A percentile compares a stretch with the other conserved stretches of the same genome.
These are phyloP conservation scores for Styela plicata DNA, from an alignment of 23 tunicate genomes.

Conservation along the genomic window DNA sequence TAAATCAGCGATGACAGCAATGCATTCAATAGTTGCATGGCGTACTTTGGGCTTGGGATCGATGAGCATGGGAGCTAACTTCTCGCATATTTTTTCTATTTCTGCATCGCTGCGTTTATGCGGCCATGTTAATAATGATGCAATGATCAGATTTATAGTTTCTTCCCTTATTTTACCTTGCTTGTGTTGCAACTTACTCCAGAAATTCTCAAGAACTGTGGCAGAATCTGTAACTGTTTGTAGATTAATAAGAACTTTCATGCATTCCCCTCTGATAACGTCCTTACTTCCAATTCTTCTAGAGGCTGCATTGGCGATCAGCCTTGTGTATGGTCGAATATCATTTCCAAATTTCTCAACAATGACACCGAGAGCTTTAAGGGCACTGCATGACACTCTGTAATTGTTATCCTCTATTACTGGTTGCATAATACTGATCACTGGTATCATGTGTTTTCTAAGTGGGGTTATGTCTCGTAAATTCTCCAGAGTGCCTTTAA, in stretches of 20 bases:
- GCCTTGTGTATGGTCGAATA: conserved; percentile 30
- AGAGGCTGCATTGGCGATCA: conserved; percentile 35
- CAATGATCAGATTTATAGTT: conserved; percentile 50
- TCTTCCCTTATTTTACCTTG: conserved; percentile 63
- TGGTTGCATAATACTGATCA: conserved; percentile 71
- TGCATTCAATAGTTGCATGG: conserved; percentile 64
- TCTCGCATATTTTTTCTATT: conserved; percentile 32
- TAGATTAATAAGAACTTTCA: conserved; percentile 41
- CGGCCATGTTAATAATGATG: conserved; percentile 36
- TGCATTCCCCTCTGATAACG: conserved; percentile 50
- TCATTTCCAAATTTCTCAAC: conserved; percentile 38
- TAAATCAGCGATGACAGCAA: conserved; percentile 56
- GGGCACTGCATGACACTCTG: conserved; percentile 50
- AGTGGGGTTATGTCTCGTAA: conserved; percentile 18
- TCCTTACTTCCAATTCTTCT: conserved; percentile 59
- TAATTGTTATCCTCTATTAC: conserved; percentile 53
- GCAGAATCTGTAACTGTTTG: conserved; percentile 38
- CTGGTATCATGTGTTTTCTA: conserved; percentile 36
- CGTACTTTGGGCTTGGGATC: conserved; percentile 60
- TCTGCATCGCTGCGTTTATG: conserved; percentile 20
- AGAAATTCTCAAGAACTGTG: conserved; percentile 55
- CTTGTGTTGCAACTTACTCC: conserved; percentile 41
- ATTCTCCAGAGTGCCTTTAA: conserved; percentile 35
- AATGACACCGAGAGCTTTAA: conserved; percentile 35
- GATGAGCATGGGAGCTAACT: conserved; percentile 33